Conservation (phyloP, 2,797 vertebrate species). For the Limnodromus scolopaceus region DNA sequence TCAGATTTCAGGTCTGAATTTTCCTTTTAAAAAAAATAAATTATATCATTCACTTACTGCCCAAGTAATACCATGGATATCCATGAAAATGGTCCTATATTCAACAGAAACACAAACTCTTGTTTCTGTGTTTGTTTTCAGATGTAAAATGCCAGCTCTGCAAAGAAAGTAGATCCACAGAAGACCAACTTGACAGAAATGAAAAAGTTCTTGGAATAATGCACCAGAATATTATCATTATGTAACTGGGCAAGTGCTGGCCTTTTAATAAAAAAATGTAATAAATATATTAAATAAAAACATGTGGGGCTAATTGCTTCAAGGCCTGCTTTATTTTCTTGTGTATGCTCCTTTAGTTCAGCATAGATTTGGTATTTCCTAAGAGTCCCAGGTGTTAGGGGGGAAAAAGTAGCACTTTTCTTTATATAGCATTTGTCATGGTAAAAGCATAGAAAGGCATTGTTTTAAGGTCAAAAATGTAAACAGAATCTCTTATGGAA, state of each 20-base stretch:
- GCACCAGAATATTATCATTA: not conserved
- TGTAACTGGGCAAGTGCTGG: not conserved
- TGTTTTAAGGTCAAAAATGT: not conserved
- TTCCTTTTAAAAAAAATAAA: not conserved
- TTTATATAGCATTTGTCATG: not conserved
- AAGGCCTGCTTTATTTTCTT: not conserved
- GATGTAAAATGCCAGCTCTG: not conserved
- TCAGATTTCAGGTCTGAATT: not conserved
- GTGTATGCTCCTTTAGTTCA: not conserved
- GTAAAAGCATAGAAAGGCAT: not conserved
- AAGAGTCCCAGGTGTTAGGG: not conserved
- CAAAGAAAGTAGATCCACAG: not conserved
- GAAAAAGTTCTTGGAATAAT: not conserved
- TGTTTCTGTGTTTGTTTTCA: not conserved
- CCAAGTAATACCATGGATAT: not conserved
- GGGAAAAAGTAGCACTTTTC: not conserved
- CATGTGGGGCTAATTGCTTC: conserved; percentile 15
- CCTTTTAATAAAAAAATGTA: not conserved
- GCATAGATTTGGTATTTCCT: conserved; percentile 22
- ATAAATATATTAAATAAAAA: conserved; percentile 11
- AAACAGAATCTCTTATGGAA: not conserved
- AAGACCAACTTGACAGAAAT: not conserved
- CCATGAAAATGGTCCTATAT: not conserved
- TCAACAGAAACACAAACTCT: not conserved
- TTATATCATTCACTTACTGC: not conserved